phyloP scores from a whole-genome alignment of 2,888 invertebrate species.

The Argyra leucocephala region DNA sequence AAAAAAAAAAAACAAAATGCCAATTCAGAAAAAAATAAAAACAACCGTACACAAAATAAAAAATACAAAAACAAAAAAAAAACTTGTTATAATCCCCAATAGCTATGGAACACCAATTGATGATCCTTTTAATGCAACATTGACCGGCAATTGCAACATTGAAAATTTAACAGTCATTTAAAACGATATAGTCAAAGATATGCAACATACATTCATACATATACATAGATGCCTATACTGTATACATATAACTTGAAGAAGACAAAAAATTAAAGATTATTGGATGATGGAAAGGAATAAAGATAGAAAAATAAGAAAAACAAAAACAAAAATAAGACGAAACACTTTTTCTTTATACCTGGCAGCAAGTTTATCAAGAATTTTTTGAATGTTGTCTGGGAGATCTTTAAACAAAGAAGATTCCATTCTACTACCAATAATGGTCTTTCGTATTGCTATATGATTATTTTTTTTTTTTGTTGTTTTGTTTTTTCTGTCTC shows the following conservation, averaged over 20 bases:
- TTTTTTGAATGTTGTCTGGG: too few species aligned
- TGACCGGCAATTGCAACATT: constrained; percentile 4
- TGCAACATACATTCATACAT: not conserved
- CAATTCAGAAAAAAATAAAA: too few species aligned
- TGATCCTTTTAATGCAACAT: constrained; percentile 5
- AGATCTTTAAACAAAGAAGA: too few species aligned
- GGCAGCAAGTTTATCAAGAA: not conserved
- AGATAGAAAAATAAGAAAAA: not conserved
- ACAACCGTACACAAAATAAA: too few species aligned
- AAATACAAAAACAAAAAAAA: not conserved
- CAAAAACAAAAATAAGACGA: not conserved
- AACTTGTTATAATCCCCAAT: constrained; percentile 6
- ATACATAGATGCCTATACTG: not conserved
- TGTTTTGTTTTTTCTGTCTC: too few species aligned
- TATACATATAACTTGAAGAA: not conserved
- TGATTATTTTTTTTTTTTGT: too few species aligned
- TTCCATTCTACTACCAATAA: too few species aligned
- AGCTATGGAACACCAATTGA: constrained; percentile 4
- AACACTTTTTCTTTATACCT: constrained; percentile 5
- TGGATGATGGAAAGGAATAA: not conserved
- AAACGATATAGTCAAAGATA: not conserved
- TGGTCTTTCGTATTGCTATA: too few species aligned
- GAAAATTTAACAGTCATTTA: not conserved
- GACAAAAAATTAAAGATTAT: not conserved
- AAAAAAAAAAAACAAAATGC: not conserved